These are phyloP conservation scores for Acromyrmex echinatior DNA, from an alignment of 1,140 invertebrate species.

Conservation along the genomic window DNA sequence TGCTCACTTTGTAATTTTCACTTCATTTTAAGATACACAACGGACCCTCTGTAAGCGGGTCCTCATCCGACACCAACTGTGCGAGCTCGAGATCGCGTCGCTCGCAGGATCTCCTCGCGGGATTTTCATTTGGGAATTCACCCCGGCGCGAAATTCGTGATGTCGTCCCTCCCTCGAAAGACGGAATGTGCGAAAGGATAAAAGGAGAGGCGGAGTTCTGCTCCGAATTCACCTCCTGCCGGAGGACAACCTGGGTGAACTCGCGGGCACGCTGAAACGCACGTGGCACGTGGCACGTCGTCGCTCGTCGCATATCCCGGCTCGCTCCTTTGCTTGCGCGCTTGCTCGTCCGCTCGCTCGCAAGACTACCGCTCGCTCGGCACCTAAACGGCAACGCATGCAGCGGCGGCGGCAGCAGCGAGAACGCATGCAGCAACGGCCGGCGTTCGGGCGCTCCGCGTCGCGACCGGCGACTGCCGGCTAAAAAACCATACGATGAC, in stretches of 20 bases:
- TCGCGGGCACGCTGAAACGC: slow-evolving; percentile 41
- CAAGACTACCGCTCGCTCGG: slow-evolving; percentile 41
- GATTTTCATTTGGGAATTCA: too few relatives aligned
- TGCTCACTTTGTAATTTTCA: too few relatives aligned
- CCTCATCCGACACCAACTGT: background rate
- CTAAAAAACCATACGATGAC: slow-evolving; percentile 84
- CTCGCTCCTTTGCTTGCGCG: slow-evolving; percentile 21
- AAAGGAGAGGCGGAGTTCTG: too few relatives aligned
- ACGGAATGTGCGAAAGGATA: too few relatives aligned
- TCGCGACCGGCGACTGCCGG: slow-evolving; percentile 80
- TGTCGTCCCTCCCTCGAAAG: too few relatives aligned
- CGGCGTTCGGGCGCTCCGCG: slow-evolving; percentile 79
- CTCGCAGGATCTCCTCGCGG: too few relatives aligned
- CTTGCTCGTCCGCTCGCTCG: slow-evolving; percentile 23
- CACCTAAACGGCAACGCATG: slow-evolving; percentile 7
- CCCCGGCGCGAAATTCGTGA: too few relatives aligned
- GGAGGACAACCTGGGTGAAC: slow-evolving; percentile 29
- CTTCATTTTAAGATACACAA: too few relatives aligned
- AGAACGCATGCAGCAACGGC: slow-evolving; percentile 74
- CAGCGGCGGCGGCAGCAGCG: slow-evolving; percentile 39
- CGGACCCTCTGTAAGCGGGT: too few relatives aligned
- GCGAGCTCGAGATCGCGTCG: too few relatives aligned
- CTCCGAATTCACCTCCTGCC: too few relatives aligned
- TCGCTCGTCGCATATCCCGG: slow-evolving; percentile 67
- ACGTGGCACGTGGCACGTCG: slow-evolving; percentile 75